phyloP scores from a whole-genome alignment of 2,797 vertebrate genomes.

The Chrysocyon brachyurus region DNA sequence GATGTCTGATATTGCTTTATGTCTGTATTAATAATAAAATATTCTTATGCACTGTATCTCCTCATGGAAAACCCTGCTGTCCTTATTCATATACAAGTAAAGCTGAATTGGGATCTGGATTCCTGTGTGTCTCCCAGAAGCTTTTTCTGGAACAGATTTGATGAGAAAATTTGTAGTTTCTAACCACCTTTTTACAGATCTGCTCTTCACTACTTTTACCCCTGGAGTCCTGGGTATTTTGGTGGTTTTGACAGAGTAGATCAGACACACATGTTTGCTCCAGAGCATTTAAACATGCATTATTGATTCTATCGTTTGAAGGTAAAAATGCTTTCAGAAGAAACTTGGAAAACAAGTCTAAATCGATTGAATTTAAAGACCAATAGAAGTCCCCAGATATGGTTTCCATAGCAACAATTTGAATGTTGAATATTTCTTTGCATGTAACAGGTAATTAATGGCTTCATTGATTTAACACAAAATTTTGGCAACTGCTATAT shows the following conservation, averaged over 20 bases:
- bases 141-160: conserved; percentile 54
- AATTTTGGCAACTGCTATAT: conserved; percentile 13
- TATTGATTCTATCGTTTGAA: conserved; percentile 79
- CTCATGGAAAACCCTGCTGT: conserved; percentile 66
- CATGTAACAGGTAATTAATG: conserved; percentile 47
- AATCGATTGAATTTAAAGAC: conserved; percentile 76
- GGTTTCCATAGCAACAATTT: conserved; percentile 66
- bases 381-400: conserved; percentile 56
- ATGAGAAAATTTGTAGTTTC: conserved; percentile 68
- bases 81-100: conserved; percentile 67
- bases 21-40: conserved; percentile 76
- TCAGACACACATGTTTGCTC: conserved; percentile 74
- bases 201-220: conserved; percentile 59
- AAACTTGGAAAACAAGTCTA: conserved; percentile 77
- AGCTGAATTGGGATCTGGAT: conserved; percentile 29
- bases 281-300: conserved; percentile 69
- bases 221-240: conserved; percentile 53
- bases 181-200: conserved; percentile 41
- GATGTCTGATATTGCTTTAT: conserved; percentile 69
- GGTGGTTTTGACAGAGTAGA: conserved; percentile 71
- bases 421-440: conserved; percentile 61
- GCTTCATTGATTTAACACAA: conserved; percentile 47
- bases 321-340: conserved; percentile 77
- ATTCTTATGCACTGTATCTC: conserved; percentile 55
- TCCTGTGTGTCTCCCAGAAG: conserved; percentile 49